Percentiles rank a stretch among this genome's conserved stretches.
Conservation (phyloP, 1,140 invertebrate species). For the Cotesia glomerata region DNA sequence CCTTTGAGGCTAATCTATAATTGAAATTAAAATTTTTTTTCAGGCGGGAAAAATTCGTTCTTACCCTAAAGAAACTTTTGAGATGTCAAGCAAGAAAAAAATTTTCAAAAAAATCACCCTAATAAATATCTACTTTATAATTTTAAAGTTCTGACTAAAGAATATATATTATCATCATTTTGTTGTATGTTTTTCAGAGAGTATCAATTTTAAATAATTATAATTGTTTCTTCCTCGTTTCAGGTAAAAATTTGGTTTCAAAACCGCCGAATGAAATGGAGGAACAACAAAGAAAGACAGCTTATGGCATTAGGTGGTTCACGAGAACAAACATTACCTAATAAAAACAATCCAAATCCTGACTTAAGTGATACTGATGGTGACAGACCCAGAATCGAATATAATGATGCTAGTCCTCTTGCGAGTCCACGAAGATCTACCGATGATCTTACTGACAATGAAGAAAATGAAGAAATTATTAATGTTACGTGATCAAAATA, state of each 20-base stretch:
- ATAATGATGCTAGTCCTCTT: conserved; percentile 61
- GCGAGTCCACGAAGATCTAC: conserved; percentile 59
- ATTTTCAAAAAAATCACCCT: too few species aligned
- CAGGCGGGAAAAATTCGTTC: too few species aligned
- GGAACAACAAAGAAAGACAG: conserved; percentile 96
- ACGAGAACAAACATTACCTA: conserved; percentile 92
- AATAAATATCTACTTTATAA: too few species aligned
- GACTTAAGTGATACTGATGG: conserved; percentile 90
- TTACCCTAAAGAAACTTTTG: too few species aligned
- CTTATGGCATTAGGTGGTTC: conserved; percentile 90
- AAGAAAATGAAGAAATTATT: conserved; percentile 77
- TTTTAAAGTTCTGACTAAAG: too few species aligned
- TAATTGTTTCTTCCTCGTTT: conserved; percentile 38
- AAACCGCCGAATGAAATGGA: conserved; percentile 95
- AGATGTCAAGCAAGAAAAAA: too few species aligned
- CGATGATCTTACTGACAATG: conserved; percentile 72
- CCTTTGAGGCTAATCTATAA: too few species aligned
- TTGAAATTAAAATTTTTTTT: too few species aligned
- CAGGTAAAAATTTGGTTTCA: conserved; percentile 98
- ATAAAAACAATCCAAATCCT: conserved; percentile 96
- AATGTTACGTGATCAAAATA: conserved; percentile 76
- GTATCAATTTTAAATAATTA: background rate
- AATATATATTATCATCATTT: too few species aligned
- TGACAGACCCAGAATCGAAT: conserved; percentile 72
- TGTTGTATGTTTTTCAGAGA: background rate